Conservation (phyloP, 2,113 vertebrate genomes). For the Collichthys lucidus region DNA sequence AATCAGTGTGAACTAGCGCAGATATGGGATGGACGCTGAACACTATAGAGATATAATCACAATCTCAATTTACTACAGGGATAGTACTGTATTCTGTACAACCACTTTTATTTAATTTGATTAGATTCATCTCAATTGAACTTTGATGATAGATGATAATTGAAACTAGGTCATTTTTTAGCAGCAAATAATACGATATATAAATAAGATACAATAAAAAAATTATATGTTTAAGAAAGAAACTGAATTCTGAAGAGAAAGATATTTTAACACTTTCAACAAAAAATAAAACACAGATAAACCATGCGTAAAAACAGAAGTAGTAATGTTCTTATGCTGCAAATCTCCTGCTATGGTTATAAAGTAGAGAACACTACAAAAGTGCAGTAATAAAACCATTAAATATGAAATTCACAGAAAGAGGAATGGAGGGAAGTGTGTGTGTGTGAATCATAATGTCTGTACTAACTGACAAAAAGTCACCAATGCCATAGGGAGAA, state of each 20-base stretch:
- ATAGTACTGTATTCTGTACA: neutral
- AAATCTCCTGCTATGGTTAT: neutral
- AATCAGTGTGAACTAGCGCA: neutral
- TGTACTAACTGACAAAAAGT: slow-evolving; percentile 27
- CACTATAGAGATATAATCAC: neutral
- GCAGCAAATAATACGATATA: slow-evolving; percentile 5
- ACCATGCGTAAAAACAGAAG: too few relatives aligned
- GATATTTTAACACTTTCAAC: too few relatives aligned
- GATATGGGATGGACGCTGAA: neutral
- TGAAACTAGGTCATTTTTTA: neutral
- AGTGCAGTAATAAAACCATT: neutral
- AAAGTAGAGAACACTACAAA: neutral
- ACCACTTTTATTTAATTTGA: neutral
- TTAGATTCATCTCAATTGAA: neutral
- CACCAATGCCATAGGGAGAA: neutral
- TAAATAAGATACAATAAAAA: too few relatives aligned
- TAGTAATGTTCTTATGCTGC: neutral
- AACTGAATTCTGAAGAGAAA: neutral
- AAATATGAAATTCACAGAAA: neutral
- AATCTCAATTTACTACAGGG: neutral
- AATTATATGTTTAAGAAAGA: neutral
- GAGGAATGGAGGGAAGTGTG: neutral
- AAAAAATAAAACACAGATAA: too few relatives aligned
- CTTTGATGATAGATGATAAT: neutral
- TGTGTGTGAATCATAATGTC: neutral